phyloP scores from a whole-genome alignment of 2,888 invertebrate genomes.

The Scotopteryx bipunctaria region DNA sequence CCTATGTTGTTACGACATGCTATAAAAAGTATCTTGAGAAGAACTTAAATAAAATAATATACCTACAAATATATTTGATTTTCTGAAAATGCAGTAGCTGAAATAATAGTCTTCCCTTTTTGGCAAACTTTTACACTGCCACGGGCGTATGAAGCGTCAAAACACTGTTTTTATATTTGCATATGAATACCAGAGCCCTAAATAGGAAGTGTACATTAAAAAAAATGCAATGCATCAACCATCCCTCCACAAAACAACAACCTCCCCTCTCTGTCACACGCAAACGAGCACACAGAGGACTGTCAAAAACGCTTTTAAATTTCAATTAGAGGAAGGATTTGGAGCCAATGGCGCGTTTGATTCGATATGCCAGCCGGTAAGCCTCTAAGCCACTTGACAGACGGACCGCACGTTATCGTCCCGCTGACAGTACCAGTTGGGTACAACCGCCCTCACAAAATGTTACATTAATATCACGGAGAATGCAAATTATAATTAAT shows the following conservation, averaged over 20 bases:
- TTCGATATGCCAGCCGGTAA: constrained; percentile 53
- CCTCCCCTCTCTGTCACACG: constrained; percentile 45
- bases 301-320: constrained; percentile 66
- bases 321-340: constrained; percentile 63
- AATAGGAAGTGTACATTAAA: constrained; percentile 20
- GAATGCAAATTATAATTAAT: constrained; percentile 35
- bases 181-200: constrained; percentile 17
- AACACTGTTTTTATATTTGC: constrained; percentile 20
- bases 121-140: constrained; percentile 1
- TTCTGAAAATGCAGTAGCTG: background rate
- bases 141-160: constrained; percentile 2
- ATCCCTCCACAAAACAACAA: constrained; percentile 18
- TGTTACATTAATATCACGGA: constrained; percentile 32
- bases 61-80: no score
- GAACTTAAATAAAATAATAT: no score
- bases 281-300: constrained; percentile 49
- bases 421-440: constrained; percentile 38
- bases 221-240: constrained; percentile 28
- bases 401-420: constrained; percentile 45
- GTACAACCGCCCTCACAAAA: constrained; percentile 29
- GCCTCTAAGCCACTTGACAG: constrained; percentile 57
- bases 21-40: no score
- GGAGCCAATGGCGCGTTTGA: constrained; percentile 61
- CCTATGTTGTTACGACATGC: constrained; percentile 14
- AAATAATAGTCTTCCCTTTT: background rate